A percentile compares a stretch with the other conserved stretches of the same genome.
Conservation (phyloP, 2,888 invertebrate genomes). For the Ennomos erosarius region DNA sequence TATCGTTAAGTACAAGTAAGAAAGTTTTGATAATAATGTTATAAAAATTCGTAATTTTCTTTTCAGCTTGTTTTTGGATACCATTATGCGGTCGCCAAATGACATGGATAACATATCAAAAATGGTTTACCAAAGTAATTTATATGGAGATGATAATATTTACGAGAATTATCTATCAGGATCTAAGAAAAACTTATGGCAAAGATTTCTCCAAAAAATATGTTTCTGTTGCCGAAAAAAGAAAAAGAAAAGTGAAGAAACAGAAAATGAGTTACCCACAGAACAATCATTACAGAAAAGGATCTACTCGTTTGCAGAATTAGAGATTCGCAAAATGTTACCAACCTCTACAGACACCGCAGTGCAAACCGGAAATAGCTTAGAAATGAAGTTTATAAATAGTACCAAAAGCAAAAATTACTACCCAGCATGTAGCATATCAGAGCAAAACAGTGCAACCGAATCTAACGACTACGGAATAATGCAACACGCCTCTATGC, state of each 20-base stretch:
- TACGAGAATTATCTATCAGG: conserved; percentile 18
- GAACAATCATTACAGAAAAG: conserved; percentile 23
- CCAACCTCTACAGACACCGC: conserved; percentile 44
- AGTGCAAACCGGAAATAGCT: conserved; percentile 69
- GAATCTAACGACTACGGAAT: conserved; percentile 9
- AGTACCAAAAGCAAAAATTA: conserved; percentile 5
- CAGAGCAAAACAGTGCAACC: background rate
- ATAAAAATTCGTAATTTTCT: conserved; percentile 6
- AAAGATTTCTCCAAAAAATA: conserved; percentile 31
- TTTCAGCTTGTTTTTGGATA: conserved; percentile 69
- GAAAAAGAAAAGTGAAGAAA: conserved; percentile 27
- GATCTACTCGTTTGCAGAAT: conserved; percentile 60
- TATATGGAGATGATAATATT: conserved; percentile 45
- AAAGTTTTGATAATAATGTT: too few species aligned
- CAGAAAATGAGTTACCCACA: background rate
- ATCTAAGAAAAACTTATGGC: conserved; percentile 22
- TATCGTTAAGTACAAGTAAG: too few species aligned
- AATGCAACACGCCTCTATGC: conserved; percentile 23
- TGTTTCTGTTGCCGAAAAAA: conserved; percentile 41
- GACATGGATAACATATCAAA: conserved; percentile 50
- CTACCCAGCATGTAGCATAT: background rate
- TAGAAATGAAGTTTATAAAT: conserved; percentile 51
- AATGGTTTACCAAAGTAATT: conserved; percentile 43
- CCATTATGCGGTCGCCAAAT: conserved; percentile 72
- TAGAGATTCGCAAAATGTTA: conserved; percentile 60